Base-by-base conservation (phyloP, 2,113 vertebrate genomes). In the Eira barbara region DNA sequence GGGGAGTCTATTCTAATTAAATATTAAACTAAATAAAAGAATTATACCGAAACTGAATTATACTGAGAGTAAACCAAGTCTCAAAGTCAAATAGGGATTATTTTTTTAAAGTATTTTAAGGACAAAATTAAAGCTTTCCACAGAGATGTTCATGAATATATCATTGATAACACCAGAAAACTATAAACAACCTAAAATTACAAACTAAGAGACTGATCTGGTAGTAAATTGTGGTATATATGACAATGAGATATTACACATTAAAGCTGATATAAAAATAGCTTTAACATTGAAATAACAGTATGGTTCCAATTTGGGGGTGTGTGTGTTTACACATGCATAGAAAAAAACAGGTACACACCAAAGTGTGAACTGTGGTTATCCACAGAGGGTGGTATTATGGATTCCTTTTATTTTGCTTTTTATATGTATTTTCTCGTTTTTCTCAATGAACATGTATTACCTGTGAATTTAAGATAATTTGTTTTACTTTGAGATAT, bases 391-490 rank as follows among this genome's bases (percentile, higher is more conserved):
- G 11, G 42, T 67, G 23, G 29, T 8, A 42, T 39, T 94, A 65
- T 83, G 52, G 49, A 34, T 96, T 67, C 36, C 36, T 92, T 84
- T 91, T 71, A 47, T 39, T 95, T 82, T 78, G 25, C 29, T 47
- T 18, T 80, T 85, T 94, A 67, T 78, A 59, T 94, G 4, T 93
- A 34, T 74, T 94, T 84, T 57, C 86, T 85, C 13, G 59, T 95
- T 91, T 96, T 95, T 95, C 73, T 97, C 36, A 89, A 65, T 45
- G 55, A 93, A 39, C 31, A 25, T 91, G 9, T 89, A 67, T 65
- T 97, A 92, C 59, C 42, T 94, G 12, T 90, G 18, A 87, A 83
- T 92, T 96, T 25, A 86, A 89, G 93, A 73, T 89, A 91, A 82
- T 79, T 67, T 88, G 42, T 85, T 95, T 97, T 49, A 15, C 57